These are phyloP conservation scores for Poecilia wingei DNA, from an alignment of 2,797 vertebrate species.

Conservation along the genomic window DNA sequence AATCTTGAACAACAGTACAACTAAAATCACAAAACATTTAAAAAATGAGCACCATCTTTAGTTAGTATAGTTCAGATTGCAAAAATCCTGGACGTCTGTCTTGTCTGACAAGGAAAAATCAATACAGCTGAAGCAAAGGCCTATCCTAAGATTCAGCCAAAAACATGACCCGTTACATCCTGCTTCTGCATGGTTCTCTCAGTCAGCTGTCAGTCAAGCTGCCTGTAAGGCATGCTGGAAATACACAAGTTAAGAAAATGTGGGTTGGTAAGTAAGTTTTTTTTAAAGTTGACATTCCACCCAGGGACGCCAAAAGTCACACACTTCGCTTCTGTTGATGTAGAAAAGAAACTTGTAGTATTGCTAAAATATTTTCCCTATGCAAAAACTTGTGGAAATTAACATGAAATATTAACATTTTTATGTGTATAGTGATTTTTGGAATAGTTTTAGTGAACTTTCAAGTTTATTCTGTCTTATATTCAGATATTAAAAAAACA, in stretches of 20 bases:
- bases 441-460: not conserved
- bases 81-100: conserved; percentile 45
- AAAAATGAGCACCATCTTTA: conserved; percentile 42
- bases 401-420: not conserved
- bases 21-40: not conserved
- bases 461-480: not conserved
- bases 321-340: conserved; percentile 19
- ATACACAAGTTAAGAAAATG: conserved; percentile 12
- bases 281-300: not conserved
- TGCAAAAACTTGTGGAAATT: not conserved
- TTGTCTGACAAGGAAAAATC: conserved; percentile 46
- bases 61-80: conserved; percentile 45
- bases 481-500: not conserved
- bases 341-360: not conserved
- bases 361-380: conserved; percentile 7
- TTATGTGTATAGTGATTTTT: not conserved
- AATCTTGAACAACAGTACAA: not conserved
- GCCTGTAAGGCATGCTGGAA: conserved; percentile 9
- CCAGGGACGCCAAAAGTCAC: not conserved
- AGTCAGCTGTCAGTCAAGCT: conserved; percentile 37
- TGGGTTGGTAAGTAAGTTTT: not conserved
- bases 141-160: conserved; percentile 40
- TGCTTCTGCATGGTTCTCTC: conserved; percentile 5
- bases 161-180: not conserved
- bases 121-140: conserved; percentile 46